Conservation (phyloP, 2,113 vertebrate species). For the Gambusia holbrooki region DNA sequence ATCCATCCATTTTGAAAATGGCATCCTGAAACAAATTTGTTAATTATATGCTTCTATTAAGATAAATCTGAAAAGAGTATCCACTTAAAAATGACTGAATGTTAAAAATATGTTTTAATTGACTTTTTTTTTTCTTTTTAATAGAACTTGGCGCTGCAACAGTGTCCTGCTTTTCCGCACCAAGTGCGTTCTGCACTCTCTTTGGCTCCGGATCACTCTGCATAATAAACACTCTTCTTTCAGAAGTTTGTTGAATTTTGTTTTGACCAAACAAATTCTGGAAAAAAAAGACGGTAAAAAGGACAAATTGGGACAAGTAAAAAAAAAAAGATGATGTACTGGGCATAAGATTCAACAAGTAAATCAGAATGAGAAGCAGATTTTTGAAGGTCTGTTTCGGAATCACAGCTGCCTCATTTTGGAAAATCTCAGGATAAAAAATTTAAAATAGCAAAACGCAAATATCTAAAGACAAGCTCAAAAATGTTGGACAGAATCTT, state of each 20-base stretch:
- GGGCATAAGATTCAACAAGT: too few species aligned
- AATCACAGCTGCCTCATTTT: too few species aligned
- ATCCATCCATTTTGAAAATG: conserved; percentile 17
- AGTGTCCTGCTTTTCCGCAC: conserved; percentile 14
- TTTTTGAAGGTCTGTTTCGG: too few species aligned
- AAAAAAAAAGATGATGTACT: too few species aligned
- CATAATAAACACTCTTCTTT: neutral
- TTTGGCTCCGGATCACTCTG: conserved; percentile 23
- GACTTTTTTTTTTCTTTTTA: neutral
- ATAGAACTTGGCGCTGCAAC: neutral
- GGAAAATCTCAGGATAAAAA: too few species aligned
- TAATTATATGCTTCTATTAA: conserved; percentile 1
- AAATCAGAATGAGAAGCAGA: too few species aligned
- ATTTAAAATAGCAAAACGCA: too few species aligned
- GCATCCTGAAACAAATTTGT: conserved; percentile 6
- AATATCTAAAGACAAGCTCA: too few species aligned
- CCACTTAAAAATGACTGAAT: neutral
- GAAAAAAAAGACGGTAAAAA: neutral
- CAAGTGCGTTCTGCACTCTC: conserved; percentile 4
- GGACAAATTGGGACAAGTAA: too few species aligned
- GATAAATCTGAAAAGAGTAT: conserved; percentile 25
- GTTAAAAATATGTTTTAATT: conserved; percentile 3
- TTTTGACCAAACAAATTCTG: conserved; percentile 23
- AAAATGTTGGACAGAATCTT: too few species aligned
- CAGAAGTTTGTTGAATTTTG: conserved; percentile 24